phyloP scores from a whole-genome alignment of 2,113 vertebrate genomes.

The Ameiurus melas region DNA sequence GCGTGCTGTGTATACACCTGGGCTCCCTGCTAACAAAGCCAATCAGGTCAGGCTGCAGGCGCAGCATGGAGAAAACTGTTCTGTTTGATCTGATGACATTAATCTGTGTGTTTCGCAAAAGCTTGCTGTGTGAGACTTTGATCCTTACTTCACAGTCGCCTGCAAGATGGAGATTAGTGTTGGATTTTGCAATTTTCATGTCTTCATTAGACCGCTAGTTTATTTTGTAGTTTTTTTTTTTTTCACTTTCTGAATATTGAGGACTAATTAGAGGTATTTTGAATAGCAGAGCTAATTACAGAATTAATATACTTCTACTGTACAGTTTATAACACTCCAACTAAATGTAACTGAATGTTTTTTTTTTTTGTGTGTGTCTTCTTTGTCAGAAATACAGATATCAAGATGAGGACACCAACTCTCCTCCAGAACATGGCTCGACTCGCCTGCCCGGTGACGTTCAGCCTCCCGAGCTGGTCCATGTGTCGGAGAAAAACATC shows the following conservation, averaged over 20 bases:
- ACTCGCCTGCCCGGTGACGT: conserved; percentile 76
- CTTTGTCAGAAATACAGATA: conserved; percentile 80
- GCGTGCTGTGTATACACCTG: conserved; percentile 61
- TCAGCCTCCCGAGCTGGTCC: conserved; percentile 86
- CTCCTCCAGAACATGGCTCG: conserved; percentile 77
- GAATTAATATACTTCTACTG: neutral
- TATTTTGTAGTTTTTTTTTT: neutral
- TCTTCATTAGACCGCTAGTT: neutral
- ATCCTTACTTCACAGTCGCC: neutral
- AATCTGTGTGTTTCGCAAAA: conserved; percentile 33
- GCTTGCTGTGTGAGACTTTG: conserved; percentile 18
- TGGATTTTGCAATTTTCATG: conserved; percentile 1
- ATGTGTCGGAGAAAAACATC: conserved; percentile 90
- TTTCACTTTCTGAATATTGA: neutral
- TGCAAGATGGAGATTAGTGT: conserved; percentile 28
- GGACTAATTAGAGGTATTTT: neutral
- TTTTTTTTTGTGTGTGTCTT: neutral
- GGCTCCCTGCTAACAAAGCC: conserved; percentile 32
- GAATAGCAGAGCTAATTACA: neutral
- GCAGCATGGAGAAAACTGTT: conserved; percentile 16
- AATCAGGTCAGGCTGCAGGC: conserved; percentile 34
- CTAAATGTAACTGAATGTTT: no score
- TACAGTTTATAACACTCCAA: neutral
- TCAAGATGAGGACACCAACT: conserved; percentile 80
- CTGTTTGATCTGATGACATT: conserved; percentile 46